A percentile compares a stretch with the other conserved stretches of the same genome.
phyloP scores from a whole-genome alignment of 2,888 invertebrate species.

The Drosophila fungiperda region DNA sequence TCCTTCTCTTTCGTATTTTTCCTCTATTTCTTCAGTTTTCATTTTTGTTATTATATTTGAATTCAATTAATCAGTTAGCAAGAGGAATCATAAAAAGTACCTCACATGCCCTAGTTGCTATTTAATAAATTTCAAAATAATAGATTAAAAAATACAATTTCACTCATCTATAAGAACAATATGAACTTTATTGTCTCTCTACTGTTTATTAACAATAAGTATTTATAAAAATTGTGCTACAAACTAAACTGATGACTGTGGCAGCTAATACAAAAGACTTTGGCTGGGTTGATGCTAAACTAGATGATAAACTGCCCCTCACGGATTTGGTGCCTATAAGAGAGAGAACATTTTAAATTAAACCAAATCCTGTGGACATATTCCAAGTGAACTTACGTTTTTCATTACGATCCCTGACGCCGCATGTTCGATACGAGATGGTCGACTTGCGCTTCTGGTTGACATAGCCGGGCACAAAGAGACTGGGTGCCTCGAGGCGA shows the following conservation, averaged over 20 bases:
- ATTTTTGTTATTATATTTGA: background rate
- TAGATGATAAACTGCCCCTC: conserved; percentile 60
- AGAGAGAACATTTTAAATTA: background rate
- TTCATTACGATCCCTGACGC: conserved; percentile 91
- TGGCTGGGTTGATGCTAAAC: conserved; percentile 53
- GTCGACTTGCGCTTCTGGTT: conserved; percentile 89
- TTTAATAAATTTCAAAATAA: too few species aligned
- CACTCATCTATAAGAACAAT: too few species aligned
- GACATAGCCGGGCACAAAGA: conserved; percentile 91
- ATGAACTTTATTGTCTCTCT: background rate
- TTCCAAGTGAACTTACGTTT: conserved; percentile 85
- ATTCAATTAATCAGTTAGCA: background rate
- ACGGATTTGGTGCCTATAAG: conserved; percentile 67
- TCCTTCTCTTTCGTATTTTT: too few species aligned
- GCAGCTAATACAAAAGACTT: conserved; percentile 56
- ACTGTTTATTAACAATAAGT: conserved; percentile 11
- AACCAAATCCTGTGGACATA: too few species aligned
- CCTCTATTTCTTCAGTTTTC: too few species aligned
- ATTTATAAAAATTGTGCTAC: conserved; percentile 34
- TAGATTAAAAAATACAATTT: too few species aligned
- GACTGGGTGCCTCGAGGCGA: conserved; percentile 90
- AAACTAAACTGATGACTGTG: conserved; percentile 59
- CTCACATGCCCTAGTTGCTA: background rate
- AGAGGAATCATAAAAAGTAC: background rate
- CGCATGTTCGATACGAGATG: conserved; percentile 91